phyloP scores from a whole-genome alignment of 2,797 vertebrate genomes.

The Lithobates pipiens region DNA sequence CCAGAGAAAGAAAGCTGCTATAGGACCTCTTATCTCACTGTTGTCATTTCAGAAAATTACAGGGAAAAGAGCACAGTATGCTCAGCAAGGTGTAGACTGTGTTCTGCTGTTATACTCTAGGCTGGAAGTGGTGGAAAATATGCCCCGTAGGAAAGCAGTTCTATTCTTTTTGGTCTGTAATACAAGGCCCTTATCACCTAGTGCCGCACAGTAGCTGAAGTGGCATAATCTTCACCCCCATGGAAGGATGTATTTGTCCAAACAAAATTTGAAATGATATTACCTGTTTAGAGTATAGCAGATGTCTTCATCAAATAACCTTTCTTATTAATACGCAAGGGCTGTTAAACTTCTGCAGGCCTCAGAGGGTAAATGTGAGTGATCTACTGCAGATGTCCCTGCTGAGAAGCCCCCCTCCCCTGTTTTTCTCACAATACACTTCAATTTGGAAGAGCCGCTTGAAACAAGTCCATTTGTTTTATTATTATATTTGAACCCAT shows the following conservation, averaged over 20 bases:
- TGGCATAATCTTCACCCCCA: neutral
- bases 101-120: too few relatives aligned
- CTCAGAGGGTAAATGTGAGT: conserved; percentile 44
- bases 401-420: conserved; percentile 37
- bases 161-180: too few relatives aligned
- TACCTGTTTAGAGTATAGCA: neutral
- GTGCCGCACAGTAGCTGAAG: neutral
- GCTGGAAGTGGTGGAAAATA: too few relatives aligned
- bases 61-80: too few relatives aligned
- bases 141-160: too few relatives aligned
- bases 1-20: too few relatives aligned
- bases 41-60: too few relatives aligned
- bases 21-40: too few relatives aligned
- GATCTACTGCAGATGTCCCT: conserved; percentile 50
- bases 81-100: too few relatives aligned
- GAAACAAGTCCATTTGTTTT: conserved; percentile 34
- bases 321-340: neutral
- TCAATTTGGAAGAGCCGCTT: conserved; percentile 45
- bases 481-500: conserved; percentile 22
- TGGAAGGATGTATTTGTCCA: neutral
- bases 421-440: conserved; percentile 40
- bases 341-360: conserved; percentile 12
- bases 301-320: conserved; percentile 1
- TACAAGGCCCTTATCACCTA: too few relatives aligned
- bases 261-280: neutral